phyloP scores from a whole-genome alignment of 64 coral and sea anemone genomes.

The Porites lutea region DNA sequence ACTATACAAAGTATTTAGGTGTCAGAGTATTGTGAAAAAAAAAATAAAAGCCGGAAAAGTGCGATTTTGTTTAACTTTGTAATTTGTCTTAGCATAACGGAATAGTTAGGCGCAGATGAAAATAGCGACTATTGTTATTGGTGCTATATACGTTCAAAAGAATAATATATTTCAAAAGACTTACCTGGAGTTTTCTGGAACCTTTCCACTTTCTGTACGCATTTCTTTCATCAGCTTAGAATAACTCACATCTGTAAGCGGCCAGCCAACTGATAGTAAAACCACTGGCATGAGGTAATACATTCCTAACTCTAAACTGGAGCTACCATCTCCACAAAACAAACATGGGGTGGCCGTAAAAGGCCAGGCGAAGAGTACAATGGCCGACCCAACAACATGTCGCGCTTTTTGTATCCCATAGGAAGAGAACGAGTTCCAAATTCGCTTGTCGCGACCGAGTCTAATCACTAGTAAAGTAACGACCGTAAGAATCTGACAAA shows the following conservation, averaged over 20 bases:
- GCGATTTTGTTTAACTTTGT: too few relatives aligned
- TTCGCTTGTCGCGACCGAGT: conserved; percentile 6
- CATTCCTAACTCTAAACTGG: not conserved
- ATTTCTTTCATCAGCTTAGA: not conserved
- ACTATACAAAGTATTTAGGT: too few relatives aligned
- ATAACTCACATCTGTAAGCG: conserved; percentile 34
- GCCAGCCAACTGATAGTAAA: conserved; percentile 38
- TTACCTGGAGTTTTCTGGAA: not conserved
- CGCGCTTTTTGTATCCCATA: conserved; percentile 32
- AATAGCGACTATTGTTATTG: not conserved
- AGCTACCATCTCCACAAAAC: conserved; percentile 1
- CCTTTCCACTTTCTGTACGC: not conserved
- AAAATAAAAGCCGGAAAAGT: too few relatives aligned
- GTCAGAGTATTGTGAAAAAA: too few relatives aligned
- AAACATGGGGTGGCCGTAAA: conserved; percentile 52
- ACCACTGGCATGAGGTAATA: conserved; percentile 32
- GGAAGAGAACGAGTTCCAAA: not conserved
- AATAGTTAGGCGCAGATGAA: not conserved
- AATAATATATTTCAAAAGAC: too few relatives aligned
- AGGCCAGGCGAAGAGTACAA: conserved; percentile 62
- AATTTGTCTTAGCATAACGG: too few relatives aligned
- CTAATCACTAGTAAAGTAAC: conserved; percentile 4
- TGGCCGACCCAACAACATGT: conserved; percentile 45
- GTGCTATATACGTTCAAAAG: too few relatives aligned
- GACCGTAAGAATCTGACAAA: conserved; percentile 54